Evolutionary conservation across 2,888 invertebrate species (phyloP).

Genomic region (Amblyteles armatorius): DNA sequence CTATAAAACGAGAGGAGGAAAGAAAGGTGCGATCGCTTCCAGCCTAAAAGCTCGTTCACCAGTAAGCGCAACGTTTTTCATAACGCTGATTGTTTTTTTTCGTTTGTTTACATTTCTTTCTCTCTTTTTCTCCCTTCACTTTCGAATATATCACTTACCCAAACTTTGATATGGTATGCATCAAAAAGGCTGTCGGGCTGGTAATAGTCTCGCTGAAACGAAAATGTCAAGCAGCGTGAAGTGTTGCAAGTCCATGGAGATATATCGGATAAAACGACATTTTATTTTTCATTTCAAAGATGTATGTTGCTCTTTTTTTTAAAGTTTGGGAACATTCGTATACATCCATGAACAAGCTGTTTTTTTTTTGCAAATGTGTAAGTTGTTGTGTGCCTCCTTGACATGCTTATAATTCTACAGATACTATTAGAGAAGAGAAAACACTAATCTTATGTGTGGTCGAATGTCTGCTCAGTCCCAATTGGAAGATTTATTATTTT

Average conservation of each 20-base stretch:
- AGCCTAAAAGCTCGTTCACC: constrained; percentile 80
- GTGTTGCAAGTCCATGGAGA: constrained; percentile 74
- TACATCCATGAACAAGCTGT: constrained; percentile 65
- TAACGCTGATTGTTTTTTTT: constrained; percentile 21
- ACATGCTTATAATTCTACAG: constrained; percentile 40
- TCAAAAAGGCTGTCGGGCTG: constrained; percentile 89
- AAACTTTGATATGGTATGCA: constrained; percentile 90
- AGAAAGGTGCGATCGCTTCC: constrained; percentile 70
- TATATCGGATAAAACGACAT: constrained; percentile 57
- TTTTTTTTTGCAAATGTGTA: constrained; percentile 38
- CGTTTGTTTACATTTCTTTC: constrained; percentile 1
- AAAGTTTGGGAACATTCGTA: constrained; percentile 44
- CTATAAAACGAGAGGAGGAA: constrained; percentile 22
- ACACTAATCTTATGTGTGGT: background rate
- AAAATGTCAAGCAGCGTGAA: constrained; percentile 86
- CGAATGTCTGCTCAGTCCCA: background rate
- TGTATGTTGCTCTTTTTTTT: constrained; percentile 18
- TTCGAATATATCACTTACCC: constrained; percentile 88
- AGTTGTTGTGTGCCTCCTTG: constrained; percentile 33
- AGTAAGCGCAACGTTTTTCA: constrained; percentile 75
- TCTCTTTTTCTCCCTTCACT: constrained; percentile 65
- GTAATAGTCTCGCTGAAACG: constrained; percentile 89
- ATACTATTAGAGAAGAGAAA: background rate
- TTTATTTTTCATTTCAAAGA: constrained; percentile 30
- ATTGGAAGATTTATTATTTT: background rate